phyloP scores from a whole-genome alignment of 2,888 invertebrate genomes.

The Stenichneumon culpator region DNA sequence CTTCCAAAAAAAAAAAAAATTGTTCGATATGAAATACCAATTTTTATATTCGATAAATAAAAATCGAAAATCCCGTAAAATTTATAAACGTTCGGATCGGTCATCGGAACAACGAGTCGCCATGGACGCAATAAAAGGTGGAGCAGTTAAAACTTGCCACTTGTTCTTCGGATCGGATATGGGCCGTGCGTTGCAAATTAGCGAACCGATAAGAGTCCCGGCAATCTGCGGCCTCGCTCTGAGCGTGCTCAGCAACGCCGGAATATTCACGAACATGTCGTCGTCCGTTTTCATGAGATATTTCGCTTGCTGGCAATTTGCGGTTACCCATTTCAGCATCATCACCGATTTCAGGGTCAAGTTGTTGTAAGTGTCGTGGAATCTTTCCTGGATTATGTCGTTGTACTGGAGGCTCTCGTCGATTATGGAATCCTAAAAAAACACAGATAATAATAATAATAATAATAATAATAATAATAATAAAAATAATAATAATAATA shows the following conservation, averaged over 20 bases:
- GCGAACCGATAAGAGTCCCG: slow-evolving; percentile 90
- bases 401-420: slow-evolving; percentile 89
- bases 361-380: slow-evolving; percentile 94
- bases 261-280: slow-evolving; percentile 94
- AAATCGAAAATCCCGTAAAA: no score
- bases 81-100: no score
- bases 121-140: not conserved
- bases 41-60: no score
- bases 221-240: slow-evolving; percentile 78
- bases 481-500: not conserved
- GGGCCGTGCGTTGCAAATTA: slow-evolving; percentile 93
- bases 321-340: slow-evolving; percentile 93
- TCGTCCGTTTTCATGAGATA: slow-evolving; percentile 95
- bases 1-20: no score
- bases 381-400: slow-evolving; percentile 94
- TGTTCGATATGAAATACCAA: no score
- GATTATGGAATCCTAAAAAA: slow-evolving; percentile 87
- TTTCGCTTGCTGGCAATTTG: slow-evolving; percentile 88
- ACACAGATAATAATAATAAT: not conserved
- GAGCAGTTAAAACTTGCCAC: slow-evolving; percentile 87
- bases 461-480: not conserved
- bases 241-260: slow-evolving; percentile 87
- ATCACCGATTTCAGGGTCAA: slow-evolving; percentile 94
- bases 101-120: not conserved
- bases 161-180: slow-evolving; percentile 91